Percentiles rank a stretch among this genome's conserved stretches.
Evolutionary conservation across 2,113 vertebrate species (phyloP).

Genomic region (Orientallactaga bullata): DNA sequence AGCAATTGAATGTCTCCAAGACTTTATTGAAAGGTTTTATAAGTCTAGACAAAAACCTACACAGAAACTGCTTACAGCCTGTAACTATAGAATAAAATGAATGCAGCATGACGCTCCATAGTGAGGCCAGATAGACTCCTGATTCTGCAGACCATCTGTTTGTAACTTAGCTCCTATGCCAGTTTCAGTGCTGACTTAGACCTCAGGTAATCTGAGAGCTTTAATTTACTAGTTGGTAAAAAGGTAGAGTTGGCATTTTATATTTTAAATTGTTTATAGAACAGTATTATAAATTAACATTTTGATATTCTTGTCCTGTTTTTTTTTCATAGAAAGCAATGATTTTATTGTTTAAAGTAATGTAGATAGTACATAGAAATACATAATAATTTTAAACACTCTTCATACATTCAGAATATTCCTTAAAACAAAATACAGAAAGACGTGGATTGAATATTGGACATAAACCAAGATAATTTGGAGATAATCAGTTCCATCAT

Average conservation of each 20-base stretch:
- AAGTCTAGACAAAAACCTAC: constrained; percentile 82
- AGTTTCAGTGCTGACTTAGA: constrained; percentile 56
- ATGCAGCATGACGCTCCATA: constrained; percentile 31
- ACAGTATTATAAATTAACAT: neutral
- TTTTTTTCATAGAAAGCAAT: neutral
- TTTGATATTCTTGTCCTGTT: constrained; percentile 34
- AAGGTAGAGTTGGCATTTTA: neutral
- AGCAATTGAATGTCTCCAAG: constrained; percentile 78
- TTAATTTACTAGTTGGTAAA: constrained; percentile 13
- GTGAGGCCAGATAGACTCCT: constrained; percentile 55
- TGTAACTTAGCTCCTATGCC: constrained; percentile 57
- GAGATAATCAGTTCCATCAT: neutral
- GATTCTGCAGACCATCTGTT: constrained; percentile 42
- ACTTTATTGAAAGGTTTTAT: constrained; percentile 82
- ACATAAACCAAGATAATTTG: constrained; percentile 22
- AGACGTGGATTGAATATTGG: neutral
- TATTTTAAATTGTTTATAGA: constrained; percentile 21
- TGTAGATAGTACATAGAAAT: constrained; percentile 8
- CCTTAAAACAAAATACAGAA: neutral
- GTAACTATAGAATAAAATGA: constrained; percentile 53
- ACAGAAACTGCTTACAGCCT: constrained; percentile 70
- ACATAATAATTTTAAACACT: neutral
- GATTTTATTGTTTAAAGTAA: constrained; percentile 11
- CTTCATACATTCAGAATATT: neutral
- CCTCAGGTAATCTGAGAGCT: constrained; percentile 22